A percentile compares a stretch with the other conserved stretches of the same genome.
Conservation (phyloP, 1,140 invertebrate genomes). For the Zaprionus kolodkinae region DNA sequence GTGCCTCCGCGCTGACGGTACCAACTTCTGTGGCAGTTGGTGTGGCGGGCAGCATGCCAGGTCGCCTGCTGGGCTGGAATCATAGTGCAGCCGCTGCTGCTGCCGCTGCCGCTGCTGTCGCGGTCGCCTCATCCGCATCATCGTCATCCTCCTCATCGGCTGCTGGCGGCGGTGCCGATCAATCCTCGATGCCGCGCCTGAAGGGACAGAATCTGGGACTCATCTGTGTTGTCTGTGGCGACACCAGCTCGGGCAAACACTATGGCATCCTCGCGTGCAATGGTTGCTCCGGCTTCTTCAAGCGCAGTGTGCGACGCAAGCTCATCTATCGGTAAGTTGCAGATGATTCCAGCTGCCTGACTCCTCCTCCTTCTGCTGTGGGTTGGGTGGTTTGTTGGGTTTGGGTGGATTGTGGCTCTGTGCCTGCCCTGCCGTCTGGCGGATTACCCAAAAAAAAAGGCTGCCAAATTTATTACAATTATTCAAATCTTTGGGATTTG, state of each 20-base stretch:
- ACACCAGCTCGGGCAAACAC: slow-evolving; percentile 98
- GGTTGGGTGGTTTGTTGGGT: neutral
- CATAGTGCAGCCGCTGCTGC: slow-evolving; percentile 73
- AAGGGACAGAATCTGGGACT: slow-evolving; percentile 87
- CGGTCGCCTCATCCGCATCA: slow-evolving; percentile 44
- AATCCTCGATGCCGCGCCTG: slow-evolving; percentile 54
- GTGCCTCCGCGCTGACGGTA: neutral
- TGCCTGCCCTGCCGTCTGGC: slow-evolving; percentile 66
- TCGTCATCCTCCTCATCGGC: slow-evolving; percentile 26
- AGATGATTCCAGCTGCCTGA: neutral
- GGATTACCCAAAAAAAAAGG: slow-evolving; percentile 56
- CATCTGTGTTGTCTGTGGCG: slow-evolving; percentile 97
- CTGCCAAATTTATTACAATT: slow-evolving; percentile 79
- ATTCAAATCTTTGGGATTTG: slow-evolving; percentile 83
- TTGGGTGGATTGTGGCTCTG: slow-evolving; percentile 23
- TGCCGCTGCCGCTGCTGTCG: slow-evolving; percentile 63
- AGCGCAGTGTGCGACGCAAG: slow-evolving; percentile 97
- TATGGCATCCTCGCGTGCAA: slow-evolving; percentile 99
- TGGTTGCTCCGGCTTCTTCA: slow-evolving; percentile 99
- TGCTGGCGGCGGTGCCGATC: slow-evolving; percentile 40
- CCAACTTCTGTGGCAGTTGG: neutral
- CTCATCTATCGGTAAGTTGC: slow-evolving; percentile 96
- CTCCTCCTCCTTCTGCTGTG: neutral
- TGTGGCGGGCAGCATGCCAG: slow-evolving; percentile 12
- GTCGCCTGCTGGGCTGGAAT: slow-evolving; percentile 63